Conservation (phyloP, 2,797 vertebrate species). For the Enteromius thamalakanensis region DNA sequence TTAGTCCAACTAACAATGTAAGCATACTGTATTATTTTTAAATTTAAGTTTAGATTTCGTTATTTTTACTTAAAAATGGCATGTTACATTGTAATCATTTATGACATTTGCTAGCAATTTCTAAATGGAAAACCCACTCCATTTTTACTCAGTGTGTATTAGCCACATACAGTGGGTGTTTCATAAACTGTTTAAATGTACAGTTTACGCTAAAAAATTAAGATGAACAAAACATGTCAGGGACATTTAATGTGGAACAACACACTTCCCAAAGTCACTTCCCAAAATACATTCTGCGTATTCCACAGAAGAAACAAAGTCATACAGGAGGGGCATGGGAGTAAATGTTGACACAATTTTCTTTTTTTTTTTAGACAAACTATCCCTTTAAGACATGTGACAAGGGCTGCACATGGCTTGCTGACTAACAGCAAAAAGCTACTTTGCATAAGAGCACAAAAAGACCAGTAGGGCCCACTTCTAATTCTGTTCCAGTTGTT, state of each 20-base stretch:
- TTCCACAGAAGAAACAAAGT: not conserved
- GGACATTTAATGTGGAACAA: not conserved
- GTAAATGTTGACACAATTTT: not conserved
- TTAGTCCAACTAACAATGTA: conserved; percentile 2
- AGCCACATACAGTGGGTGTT: not conserved
- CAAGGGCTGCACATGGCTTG: not conserved
- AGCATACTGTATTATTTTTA: no score
- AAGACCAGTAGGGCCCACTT: not conserved
- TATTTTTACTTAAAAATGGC: not conserved
- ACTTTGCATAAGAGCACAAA: conserved; percentile 31
- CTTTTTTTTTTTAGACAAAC: not conserved
- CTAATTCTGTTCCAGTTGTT: conserved; percentile 12
- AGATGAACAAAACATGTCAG: no score
- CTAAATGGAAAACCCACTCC: not conserved
- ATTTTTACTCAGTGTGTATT: not conserved
- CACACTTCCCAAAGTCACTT: not conserved
- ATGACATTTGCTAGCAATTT: not conserved
- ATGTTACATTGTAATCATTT: not conserved
- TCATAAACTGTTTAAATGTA: not conserved
- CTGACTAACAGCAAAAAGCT: conserved; percentile 12
- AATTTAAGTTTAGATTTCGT: not conserved
- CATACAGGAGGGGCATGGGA: not conserved
- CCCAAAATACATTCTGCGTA: not conserved
- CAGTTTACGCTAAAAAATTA: not conserved
- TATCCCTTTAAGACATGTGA: not conserved